These are phyloP conservation scores for Pelodytes ibericus DNA, from an alignment of 2,797 vertebrate genomes.

Conservation along the genomic window DNA sequence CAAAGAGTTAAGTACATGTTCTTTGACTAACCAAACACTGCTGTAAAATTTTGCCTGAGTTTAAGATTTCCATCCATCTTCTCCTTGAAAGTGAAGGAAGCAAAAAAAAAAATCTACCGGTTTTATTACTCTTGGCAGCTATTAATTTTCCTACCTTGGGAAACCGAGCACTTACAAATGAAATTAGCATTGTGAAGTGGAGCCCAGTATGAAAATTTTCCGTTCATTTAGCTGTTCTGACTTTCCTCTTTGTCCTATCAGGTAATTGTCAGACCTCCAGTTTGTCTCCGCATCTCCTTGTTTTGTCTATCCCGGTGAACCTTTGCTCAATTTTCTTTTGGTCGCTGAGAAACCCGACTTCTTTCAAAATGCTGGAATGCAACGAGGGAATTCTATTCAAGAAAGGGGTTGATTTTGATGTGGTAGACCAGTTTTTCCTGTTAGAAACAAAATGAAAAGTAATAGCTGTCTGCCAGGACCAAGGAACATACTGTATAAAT, in stretches of 20 bases:
- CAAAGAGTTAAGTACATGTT: conserved; percentile 23
- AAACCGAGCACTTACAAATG: conserved; percentile 50
- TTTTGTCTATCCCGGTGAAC: conserved; percentile 50
- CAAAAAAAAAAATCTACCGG: conserved; percentile 10
- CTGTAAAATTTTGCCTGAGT: not conserved
- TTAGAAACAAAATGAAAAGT: conserved; percentile 38
- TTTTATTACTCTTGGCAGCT: conserved; percentile 54
- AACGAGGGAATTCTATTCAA: conserved; percentile 27
- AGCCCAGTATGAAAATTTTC: conserved; percentile 45
- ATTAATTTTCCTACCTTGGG: conserved; percentile 55
- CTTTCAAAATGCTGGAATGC: conserved; percentile 34
- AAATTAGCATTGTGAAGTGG: conserved; percentile 40
- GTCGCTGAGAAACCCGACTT: conserved; percentile 31
- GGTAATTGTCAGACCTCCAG: conserved; percentile 50
- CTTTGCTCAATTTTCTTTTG: conserved; percentile 22
- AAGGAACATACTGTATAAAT: conserved; percentile 21
- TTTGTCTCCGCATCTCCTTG: conserved; percentile 36
- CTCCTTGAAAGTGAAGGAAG: conserved; percentile 12
- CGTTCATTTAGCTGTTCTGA: conserved; percentile 41
- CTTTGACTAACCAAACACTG: conserved; percentile 4
- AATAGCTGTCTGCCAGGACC: conserved; percentile 29
- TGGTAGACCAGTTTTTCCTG: conserved; percentile 41
- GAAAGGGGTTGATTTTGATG: conserved; percentile 33
- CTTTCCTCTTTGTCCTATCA: conserved; percentile 32
- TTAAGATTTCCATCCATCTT: conserved; percentile 40